Conservation (phyloP, 2,888 invertebrate species). For the Quadroppia sp. region DNA sequence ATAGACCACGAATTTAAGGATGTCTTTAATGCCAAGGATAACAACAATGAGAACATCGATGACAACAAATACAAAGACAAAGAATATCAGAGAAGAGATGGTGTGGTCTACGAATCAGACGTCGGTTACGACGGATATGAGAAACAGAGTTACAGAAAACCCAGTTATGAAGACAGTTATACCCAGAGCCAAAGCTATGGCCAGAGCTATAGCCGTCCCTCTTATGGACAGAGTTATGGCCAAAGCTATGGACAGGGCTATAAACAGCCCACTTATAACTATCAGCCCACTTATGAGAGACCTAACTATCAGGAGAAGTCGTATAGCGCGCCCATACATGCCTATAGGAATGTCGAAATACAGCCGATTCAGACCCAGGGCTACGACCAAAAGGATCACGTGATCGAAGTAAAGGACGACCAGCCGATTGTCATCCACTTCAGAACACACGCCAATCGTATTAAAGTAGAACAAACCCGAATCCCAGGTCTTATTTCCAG, state of each 20-base stretch:
- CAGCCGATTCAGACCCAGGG: neutral
- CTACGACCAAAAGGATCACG: neutral
- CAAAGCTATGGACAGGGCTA: neutral
- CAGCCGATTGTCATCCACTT: conserved; percentile 5
- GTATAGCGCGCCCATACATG: neutral
- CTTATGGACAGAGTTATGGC: neutral
- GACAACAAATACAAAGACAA: no score
- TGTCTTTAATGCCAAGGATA: neutral
- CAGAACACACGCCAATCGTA: neutral
- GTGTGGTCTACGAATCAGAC: no score
- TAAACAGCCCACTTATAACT: neutral
- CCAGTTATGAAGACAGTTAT: neutral
- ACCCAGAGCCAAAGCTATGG: no score
- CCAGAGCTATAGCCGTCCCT: neutral
- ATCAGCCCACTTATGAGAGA: neutral
- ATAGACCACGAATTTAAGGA: neutral
- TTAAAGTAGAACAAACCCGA: conserved; percentile 2
- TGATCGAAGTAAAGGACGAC: conserved; percentile 13
- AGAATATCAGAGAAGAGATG: neutral
- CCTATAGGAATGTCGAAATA: neutral
- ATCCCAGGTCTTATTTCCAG: neutral
- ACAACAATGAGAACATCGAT: no score
- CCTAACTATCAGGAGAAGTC: neutral
- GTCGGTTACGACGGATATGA: neutral
- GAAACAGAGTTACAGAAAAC: neutral